Evolutionary conservation across 2,797 vertebrate species (phyloP).

Genomic region (Dallia pectoralis): DNA sequence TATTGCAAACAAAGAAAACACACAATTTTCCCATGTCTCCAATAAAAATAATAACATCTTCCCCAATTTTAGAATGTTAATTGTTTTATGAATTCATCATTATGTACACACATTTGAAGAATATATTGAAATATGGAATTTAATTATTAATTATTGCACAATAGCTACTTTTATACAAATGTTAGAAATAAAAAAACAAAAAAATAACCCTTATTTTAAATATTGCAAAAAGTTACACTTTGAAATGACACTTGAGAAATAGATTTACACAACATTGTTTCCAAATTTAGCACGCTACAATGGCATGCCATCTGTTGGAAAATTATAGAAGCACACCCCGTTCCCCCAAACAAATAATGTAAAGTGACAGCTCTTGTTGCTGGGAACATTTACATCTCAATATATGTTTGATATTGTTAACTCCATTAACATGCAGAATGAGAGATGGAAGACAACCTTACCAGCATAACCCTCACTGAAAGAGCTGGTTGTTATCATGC

Average conservation of each 20-base stretch:
- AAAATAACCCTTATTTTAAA: background rate
- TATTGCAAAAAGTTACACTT: background rate
- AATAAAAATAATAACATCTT: too few relatives aligned
- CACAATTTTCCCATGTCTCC: too few relatives aligned
- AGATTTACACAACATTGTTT: background rate
- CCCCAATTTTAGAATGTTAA: background rate
- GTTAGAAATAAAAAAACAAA: background rate
- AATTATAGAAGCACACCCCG: background rate
- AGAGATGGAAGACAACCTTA: too few relatives aligned
- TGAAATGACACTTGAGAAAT: background rate
- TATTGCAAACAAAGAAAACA: too few relatives aligned
- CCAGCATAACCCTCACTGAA: too few relatives aligned
- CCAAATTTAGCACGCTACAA: background rate
- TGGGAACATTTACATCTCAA: too few relatives aligned
- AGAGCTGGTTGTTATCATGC: too few relatives aligned
- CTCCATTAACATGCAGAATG: too few relatives aligned
- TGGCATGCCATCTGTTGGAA: constrained; percentile 50
- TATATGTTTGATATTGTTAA: too few relatives aligned
- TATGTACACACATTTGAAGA: background rate
- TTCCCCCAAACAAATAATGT: background rate
- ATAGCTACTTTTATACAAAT: background rate
- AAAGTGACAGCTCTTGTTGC: too few relatives aligned
- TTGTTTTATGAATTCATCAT: background rate
- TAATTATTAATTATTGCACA: background rate
- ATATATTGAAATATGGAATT: background rate